These are phyloP conservation scores for Brevimyrus niger DNA, from an alignment of 2,113 vertebrate genomes.

Conservation along the genomic window DNA sequence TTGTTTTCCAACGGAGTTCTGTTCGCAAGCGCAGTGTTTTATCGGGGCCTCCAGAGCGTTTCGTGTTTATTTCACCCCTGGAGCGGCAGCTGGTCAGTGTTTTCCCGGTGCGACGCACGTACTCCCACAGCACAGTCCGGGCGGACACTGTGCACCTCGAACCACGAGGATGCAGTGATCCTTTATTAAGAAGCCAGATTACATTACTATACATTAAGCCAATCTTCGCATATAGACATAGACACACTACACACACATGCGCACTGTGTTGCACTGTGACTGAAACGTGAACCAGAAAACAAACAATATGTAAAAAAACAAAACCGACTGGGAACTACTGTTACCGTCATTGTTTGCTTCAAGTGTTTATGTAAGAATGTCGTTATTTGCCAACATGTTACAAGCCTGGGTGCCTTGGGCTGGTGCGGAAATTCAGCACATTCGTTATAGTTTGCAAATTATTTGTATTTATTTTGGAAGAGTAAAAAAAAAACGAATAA, in stretches of 20 bases:
- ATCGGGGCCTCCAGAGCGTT: constrained; percentile 34
- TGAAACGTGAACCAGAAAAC: constrained; percentile 33
- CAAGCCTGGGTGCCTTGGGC: constrained; percentile 79
- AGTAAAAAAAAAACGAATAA: constrained; percentile 47
- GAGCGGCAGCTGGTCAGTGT: constrained; percentile 49
- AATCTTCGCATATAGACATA: constrained; percentile 18
- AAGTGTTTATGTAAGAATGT: constrained; percentile 62
- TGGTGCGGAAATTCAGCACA: constrained; percentile 57
- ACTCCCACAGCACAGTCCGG: constrained; percentile 45
- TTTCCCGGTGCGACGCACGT: constrained; percentile 42
- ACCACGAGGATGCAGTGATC: constrained; percentile 44
- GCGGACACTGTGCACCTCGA: constrained; percentile 35
- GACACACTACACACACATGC: constrained; percentile 26
- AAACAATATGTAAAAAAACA: constrained; percentile 45
- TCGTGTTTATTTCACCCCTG: constrained; percentile 42
- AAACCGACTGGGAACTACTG: constrained; percentile 48
- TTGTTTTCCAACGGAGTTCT: constrained; percentile 11
- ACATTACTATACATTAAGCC: not conserved
- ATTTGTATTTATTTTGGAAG: constrained; percentile 43
- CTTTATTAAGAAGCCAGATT: constrained; percentile 44
- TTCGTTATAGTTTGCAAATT: constrained; percentile 51
- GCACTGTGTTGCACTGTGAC: constrained; percentile 66
- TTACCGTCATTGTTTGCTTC: constrained; percentile 52
- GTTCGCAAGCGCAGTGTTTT: constrained; percentile 43
- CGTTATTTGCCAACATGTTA: constrained; percentile 69